Base-by-base conservation (phyloP, 30 jellyfish, hydroid and myxozoan genomes). In the Hydra vulgaris region DNA sequence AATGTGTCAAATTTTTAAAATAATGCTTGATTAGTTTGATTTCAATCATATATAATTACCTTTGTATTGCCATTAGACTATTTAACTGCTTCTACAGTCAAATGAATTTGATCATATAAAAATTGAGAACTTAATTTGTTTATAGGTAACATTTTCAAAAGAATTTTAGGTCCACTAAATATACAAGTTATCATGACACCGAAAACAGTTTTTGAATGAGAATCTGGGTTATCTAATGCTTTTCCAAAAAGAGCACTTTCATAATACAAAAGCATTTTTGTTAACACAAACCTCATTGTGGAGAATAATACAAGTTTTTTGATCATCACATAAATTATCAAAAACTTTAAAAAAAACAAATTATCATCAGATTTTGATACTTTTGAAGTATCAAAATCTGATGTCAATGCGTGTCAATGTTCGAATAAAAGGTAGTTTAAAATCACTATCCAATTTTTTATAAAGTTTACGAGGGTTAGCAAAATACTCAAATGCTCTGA, bases 391-490 rank as follows among this genome's bases (percentile, higher is more conserved):
- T n/a, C n/a, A n/a, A n/a, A n/a, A n/a, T n/a, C n/a, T n/a, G n/a
- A n/a, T n/a, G n/a, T n/a, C n/a, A 73, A 73, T 73, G 71, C 74
- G 71, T 23, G 81, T 73, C n/a, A 73, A 23, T 21, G 71, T 27
- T 73, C 15, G 71, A 73, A 23, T 23, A 8, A 17, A 27, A 73
- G 81, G 23, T 24, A 1, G 71, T 18, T 73, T 73, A 23, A 24
- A 73, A 25, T 27, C 81, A 73, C n/a, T 3, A 73, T 8, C 15
- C 16, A 68, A 16, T 15, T 68, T 68, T 68, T 68, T 68, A 15
- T 68, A 68, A 68, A 68, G 75, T 68, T 7, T 68, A 68, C 75
- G 75, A 68, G 75, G 16, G 75, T 1, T 15, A 23, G 75, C 75
- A 68, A n/a, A 68, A 68, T 68, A 68, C 25, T 68, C 75, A 7